These are phyloP conservation scores for Xenus cinereus DNA, from an alignment of 2,113 vertebrate genomes.

Conservation along the genomic window DNA sequence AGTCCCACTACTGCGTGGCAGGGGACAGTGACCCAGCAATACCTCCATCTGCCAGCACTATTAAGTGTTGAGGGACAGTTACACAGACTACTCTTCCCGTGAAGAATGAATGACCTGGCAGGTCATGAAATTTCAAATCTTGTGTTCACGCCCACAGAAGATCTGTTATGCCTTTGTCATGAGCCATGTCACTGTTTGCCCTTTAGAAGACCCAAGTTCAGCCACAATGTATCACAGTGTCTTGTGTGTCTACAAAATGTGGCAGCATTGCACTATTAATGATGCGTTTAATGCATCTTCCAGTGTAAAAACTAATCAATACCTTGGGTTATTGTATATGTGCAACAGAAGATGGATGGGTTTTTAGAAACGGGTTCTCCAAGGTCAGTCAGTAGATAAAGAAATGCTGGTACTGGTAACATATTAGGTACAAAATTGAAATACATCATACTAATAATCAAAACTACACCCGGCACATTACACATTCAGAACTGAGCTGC, in stretches of 20 bases:
- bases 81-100: background rate
- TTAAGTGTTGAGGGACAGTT: background rate
- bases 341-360: background rate
- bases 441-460: background rate
- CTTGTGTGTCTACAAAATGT: background rate
- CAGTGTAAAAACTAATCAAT: background rate
- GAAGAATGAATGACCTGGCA: background rate
- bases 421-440: background rate
- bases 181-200: background rate
- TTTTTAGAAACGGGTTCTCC: background rate
- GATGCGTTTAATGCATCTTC: background rate
- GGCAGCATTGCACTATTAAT: background rate
- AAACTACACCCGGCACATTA: background rate
- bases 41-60: background rate
- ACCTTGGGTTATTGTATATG: background rate
- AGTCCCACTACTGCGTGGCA: background rate
- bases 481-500: background rate
- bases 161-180: background rate
- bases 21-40: background rate
- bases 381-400: background rate
- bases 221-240: background rate
- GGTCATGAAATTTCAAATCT: background rate
- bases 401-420: background rate
- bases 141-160: background rate
- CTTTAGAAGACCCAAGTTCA: background rate